Base-by-base conservation (phyloP, 1,140 invertebrate species). In the Coboldia fuscipes region DNA sequence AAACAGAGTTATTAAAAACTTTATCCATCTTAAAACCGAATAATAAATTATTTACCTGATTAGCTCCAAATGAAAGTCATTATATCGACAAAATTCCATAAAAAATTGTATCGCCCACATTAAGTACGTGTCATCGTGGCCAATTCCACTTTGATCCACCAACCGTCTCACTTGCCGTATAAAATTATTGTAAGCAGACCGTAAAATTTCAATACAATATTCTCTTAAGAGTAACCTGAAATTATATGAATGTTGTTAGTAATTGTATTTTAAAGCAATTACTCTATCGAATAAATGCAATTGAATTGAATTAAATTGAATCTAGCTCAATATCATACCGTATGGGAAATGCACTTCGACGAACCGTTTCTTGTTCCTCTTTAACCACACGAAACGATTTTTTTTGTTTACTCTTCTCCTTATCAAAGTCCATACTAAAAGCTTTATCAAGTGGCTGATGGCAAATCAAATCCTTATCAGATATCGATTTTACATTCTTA, bases 61-160 rank as follows among this genome's bases (percentile, higher is more conserved):
- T 41, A 85, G 65, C 57, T 88, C 84, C 39, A 92, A 70, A 58
- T 82, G 68, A 48, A 88, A 84, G 45, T 75, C 74, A 42, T 63
- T 67, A 46, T 72, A 63, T 41, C 92, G 70, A 66, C 92, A 93
- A 57, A 97, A 96, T 57, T 93, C 83, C 85, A 96, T 92, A 55
- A 96, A 97, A 61, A 96, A 97, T 49, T 77, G 73, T 44, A 94
- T 62, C 6, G 82, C 72, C 88, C 86, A 94, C 30, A 96, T 61
- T 57, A 94, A 93, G 58, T 92, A 90, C 7, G 78, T 80, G 47
- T 92, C 82, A 60, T 97, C 90, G 48, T 85, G 58, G 22, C 39
- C 46, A 3, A 55, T 42, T 30, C 28, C 37, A 30, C 47, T 51
- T 26, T 51, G 50, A 43, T 55, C 52, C 41, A 55, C 39, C 15